Base-by-base conservation (phyloP, 2,888 invertebrate genomes). In the Sepioteuthis lessoniana region DNA sequence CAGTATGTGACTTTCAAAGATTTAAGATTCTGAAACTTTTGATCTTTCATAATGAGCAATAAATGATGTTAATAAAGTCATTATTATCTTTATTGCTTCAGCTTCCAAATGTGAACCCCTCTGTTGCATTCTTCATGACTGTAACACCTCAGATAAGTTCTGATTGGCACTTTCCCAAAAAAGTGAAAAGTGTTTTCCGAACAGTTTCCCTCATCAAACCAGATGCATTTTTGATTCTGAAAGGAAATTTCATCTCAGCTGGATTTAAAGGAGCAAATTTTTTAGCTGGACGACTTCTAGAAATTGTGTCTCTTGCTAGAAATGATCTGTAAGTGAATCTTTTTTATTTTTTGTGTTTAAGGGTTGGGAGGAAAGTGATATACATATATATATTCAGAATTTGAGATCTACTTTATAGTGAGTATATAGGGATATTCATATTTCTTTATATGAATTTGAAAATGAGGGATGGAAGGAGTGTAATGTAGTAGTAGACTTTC, bases 211-310 rank as follows among this genome's bases (percentile, higher is more conserved):
- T 97, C 28, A 95, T 96, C 93, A 96, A 96, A 94, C 97, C 97
- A 5, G 97, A 97, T 94, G 94, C 96, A 31, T 95, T 95, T 13
- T 95, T 96, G 94, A 96, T 97, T 47, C 96, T 97, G 94, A 96
- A 96, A 94, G 96, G 96, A 94, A 97, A 97, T 94, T 97, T 97
- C 95, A 96, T 97, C 10, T 95, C 96, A 31, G 95, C 96, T 94
- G 97, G 97, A 35, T 96, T 97, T 95, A 96, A 96, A 93, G 96
- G 96, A n/a, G 96, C 97, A 4, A 94, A 95, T 28, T 95, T 97
- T 13, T 96, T 97, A 28, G 97, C 96, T 1, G 95, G 95, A 35
- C 95, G 97, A 94, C 95, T 97, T 31, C 96, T 96, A 94, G 96
- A 97, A 42, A 95, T 97, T 42, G 94, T 96, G 16, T 97, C 97